phyloP scores from a whole-genome alignment of 2,888 invertebrate species.

The Melinaea marsaeus region DNA sequence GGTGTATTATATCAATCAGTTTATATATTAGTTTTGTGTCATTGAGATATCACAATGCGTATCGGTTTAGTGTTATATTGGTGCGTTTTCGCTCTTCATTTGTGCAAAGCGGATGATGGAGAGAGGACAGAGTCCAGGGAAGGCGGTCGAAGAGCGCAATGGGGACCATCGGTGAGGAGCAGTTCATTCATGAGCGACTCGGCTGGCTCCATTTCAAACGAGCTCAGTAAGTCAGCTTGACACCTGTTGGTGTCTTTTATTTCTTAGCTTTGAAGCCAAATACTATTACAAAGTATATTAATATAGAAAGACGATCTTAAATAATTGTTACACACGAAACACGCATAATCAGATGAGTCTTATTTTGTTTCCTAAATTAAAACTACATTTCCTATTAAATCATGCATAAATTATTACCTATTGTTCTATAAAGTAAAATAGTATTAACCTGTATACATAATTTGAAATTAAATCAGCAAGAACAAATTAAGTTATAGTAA shows the following conservation, averaged over 20 bases:
- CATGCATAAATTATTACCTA: neutral
- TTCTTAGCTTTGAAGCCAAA: conserved; percentile 25
- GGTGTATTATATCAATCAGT: conserved; percentile 55
- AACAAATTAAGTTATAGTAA: too few species aligned
- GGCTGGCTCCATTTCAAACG: conserved; percentile 58
- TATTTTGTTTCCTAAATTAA: conserved; percentile 20
- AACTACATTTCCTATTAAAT: conserved; percentile 8
- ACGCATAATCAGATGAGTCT: conserved; percentile 23
- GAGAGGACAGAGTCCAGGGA: conserved; percentile 69
- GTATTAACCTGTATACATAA: too few species aligned
- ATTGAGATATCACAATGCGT: conserved; percentile 74
- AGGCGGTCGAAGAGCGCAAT: conserved; percentile 62
- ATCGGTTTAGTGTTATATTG: conserved; percentile 73
- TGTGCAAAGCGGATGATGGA: conserved; percentile 70
- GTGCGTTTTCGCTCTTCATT: conserved; percentile 73
- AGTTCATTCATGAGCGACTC: conserved; percentile 61
- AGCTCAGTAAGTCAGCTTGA: conserved; percentile 65
- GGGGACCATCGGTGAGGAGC: conserved; percentile 63
- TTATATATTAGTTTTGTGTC: conserved; percentile 63
- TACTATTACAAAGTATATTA: conserved; percentile 17
- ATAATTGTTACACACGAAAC: conserved; percentile 34
- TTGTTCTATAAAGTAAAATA: too few species aligned
- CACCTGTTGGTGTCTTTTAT: conserved; percentile 60
- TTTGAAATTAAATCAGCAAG: too few species aligned
- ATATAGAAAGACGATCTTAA: conserved; percentile 10